Evolutionary conservation across 2,888 invertebrate genomes (phyloP).

Genomic region (Conomelus anceps): DNA sequence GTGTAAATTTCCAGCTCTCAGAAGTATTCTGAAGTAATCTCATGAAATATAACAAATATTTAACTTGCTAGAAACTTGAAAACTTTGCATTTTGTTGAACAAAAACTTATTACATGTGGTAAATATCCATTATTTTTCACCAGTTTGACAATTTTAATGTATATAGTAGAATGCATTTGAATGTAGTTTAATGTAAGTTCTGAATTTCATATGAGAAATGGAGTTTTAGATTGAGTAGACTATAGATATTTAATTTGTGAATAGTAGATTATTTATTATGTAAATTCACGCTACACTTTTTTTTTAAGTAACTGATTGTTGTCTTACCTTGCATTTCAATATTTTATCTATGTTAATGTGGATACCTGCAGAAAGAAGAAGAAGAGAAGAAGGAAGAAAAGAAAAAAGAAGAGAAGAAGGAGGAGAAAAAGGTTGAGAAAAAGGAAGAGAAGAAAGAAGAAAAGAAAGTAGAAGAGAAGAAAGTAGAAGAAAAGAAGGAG

Average conservation of each 20-base stretch:
- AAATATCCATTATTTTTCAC: too few relatives aligned
- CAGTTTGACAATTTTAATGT: too few relatives aligned
- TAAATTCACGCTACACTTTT: background rate
- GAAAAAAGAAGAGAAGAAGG: conserved; percentile 26
- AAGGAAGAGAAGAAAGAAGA: conserved; percentile 38
- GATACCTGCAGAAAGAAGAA: background rate
- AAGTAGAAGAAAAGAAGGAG: conserved; percentile 39
- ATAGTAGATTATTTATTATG: conserved; percentile 7
- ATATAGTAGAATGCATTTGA: too few relatives aligned
- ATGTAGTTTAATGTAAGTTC: too few relatives aligned
- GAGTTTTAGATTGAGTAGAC: background rate
- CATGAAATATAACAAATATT: too few relatives aligned
- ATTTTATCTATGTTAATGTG: background rate
- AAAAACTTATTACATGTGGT: too few relatives aligned
- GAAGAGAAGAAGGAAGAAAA: conserved; percentile 44
- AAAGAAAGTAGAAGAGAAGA: conserved; percentile 39
- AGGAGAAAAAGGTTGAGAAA: conserved; percentile 36
- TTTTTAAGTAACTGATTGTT: conserved; percentile 7
- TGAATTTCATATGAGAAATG: background rate
- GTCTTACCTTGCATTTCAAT: conserved; percentile 11
- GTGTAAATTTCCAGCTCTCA: too few relatives aligned
- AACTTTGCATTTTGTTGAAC: too few relatives aligned
- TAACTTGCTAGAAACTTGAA: too few relatives aligned
- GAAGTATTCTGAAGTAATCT: too few relatives aligned
- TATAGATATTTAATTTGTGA: background rate